Evolutionary conservation across 1,140 invertebrate species (phyloP), one percentile per base, ranked within the genome.

Genomic region (Orussus abietinus): DNA sequence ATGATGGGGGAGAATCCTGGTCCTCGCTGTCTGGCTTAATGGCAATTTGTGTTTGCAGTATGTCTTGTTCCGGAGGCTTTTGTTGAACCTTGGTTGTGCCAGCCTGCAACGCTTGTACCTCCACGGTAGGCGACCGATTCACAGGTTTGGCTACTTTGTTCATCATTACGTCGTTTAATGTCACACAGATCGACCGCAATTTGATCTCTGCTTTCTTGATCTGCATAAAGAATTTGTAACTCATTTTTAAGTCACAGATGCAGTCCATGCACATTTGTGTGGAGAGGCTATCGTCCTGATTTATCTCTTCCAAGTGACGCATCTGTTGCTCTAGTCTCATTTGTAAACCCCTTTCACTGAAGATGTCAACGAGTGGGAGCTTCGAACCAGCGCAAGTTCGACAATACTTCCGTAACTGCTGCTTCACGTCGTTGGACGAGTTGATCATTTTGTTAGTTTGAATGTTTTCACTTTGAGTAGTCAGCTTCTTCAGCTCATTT

Each of bases 251-350:
- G 47, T 74, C 69, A 22, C 65, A 71, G 7, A 74, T 72, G 33
- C 70, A 74, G 18, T 72, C 69, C 66, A 74, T 72, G 22, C 70
- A 74, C 59, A 74, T 71, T 46, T 71, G 65, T 12, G 70, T 74
- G 0, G 68, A 62, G 6, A 71, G 46, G 30, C 58, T 66, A 25
- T 69, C 58, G 10, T 57, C 30, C 12, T 59, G 38, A 45, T 59
- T 45, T 15, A 72, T 69, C 5, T 66, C 47, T 35, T 71, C 64
- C 5, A 74, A 45, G 40, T 74, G 69, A 48, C 62, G 58, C 31
- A 74, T 66, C 41, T 72, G 69, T 26, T 72, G 67, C 26, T 47
- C 59, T 11, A 74, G 34, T 32, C 66, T 56, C 65, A 74, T 70
- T 43, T 74, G 67, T 12, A 54, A 47, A 12, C 71, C 71, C 34